Base-by-base conservation (phyloP, 1,140 invertebrate species). In the Drosophila sp. region DNA sequence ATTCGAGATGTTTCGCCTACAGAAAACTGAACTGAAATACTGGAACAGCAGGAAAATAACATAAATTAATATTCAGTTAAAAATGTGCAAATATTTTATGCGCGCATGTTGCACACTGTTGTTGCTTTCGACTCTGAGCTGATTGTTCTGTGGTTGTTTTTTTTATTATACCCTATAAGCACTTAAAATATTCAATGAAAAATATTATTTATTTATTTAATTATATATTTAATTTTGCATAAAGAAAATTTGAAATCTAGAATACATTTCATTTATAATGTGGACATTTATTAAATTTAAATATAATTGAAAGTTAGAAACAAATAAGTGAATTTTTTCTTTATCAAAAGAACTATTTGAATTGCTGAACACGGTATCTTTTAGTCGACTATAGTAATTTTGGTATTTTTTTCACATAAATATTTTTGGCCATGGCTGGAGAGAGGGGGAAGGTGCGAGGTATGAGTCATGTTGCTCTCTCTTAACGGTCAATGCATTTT, bases 41-140 rank as follows among this genome's bases (percentile, higher is more conserved):
- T 41, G 51, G 51, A 57, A 57, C 16, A 59, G 29, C 16, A 14
- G 54, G 69, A 73, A 79, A 83, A 79, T 71, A 79, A 83, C 80
- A 83, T 79, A 83, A 83, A 83, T 83, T 83, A 83, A 83, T 83
- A 83, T 83, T 79, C 80, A 83, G 80, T 83, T 83, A 79, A 83
- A 83, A 83, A 79, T 83, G 80, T 73, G 76, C 72, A 79, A 79
- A 83, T 83, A 79, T 83, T 79, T 81, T 72, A 83, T 63, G 32
- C 58, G 58, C 63, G 76, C 80, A 69, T 67, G 38, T 64, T 53
- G 59, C 46, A 54, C 57, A n/a, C 36, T 36, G 29, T 63, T 63
- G 38, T 50, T 50, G 34, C 45, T 57, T 43, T 48, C 34, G 14
- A 40, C 50, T 41, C 7, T 45, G n/a, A 13, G 9, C 18, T 58